Evolutionary conservation across 1,140 invertebrate genomes (phyloP).

Genomic region (Eurosta solidaginis): DNA sequence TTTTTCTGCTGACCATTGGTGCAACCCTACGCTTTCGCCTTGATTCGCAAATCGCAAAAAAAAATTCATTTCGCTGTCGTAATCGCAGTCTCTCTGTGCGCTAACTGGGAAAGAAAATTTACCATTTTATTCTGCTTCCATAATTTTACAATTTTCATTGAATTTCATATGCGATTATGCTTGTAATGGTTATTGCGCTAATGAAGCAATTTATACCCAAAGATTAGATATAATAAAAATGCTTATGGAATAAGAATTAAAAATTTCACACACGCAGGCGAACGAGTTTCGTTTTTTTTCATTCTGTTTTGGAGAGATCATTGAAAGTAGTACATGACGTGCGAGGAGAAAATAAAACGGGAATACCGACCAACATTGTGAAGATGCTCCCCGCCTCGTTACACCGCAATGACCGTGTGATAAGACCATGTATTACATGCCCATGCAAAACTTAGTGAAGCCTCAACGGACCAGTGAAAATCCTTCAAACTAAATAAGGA

Average conservation of each 20-base stretch:
- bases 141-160: conserved; percentile 16
- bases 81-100: conserved; percentile 16
- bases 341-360: not conserved
- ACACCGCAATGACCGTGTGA: not conserved
- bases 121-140: conserved; percentile 11
- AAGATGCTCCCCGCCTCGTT: not conserved
- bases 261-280: not conserved
- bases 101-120: conserved; percentile 13
- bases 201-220: conserved; percentile 11
- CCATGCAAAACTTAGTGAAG: not conserved
- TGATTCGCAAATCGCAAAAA: not conserved
- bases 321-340: not conserved
- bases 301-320: not conserved
- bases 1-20: no score
- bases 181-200: not conserved
- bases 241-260: not conserved
- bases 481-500: no score
- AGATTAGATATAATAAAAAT: conserved; percentile 3
- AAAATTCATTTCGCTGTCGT: conserved; percentile 29
- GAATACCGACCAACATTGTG: not conserved
- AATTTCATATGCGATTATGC: conserved; percentile 24
- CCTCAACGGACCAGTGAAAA: not conserved
- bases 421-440: conserved; percentile 6
- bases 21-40: conserved; percentile 1
- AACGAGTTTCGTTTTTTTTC: no score